Evolutionary conservation across 2,113 vertebrate species (phyloP).

Genomic region (Poecile atricapillus): DNA sequence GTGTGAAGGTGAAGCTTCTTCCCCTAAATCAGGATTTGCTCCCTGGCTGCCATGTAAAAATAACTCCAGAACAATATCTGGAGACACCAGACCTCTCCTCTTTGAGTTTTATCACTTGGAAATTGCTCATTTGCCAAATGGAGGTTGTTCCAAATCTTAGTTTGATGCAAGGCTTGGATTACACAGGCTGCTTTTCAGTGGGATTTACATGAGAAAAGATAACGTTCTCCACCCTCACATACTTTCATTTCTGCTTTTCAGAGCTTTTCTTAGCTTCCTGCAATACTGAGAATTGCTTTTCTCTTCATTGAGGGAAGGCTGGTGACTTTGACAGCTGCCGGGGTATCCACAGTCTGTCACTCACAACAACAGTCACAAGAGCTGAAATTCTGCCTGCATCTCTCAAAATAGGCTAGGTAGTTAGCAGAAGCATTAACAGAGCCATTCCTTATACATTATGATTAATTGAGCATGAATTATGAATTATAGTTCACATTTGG

Average conservation of each 20-base stretch:
- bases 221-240: neutral
- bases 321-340: conserved; percentile 6
- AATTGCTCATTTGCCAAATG: neutral
- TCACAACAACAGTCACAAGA: neutral
- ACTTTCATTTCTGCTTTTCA: conserved; percentile 27
- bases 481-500: neutral
- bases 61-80: neutral
- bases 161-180: neutral
- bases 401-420: neutral
- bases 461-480: conserved; percentile 30
- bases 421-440: neutral
- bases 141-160: neutral
- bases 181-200: neutral
- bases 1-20: neutral
- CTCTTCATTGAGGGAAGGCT: neutral
- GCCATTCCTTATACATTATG: neutral
- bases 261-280: neutral
- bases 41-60: neutral
- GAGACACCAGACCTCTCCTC: neutral
- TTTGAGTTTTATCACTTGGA: neutral
- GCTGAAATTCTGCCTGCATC: neutral
- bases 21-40: neutral
- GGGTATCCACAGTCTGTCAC: neutral
- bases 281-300: neutral
- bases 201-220: neutral